Percentiles rank a stretch among this genome's conserved stretches.
phyloP scores from a whole-genome alignment of 1,140 invertebrate genomes.

The Teleopsis dalmanni region DNA sequence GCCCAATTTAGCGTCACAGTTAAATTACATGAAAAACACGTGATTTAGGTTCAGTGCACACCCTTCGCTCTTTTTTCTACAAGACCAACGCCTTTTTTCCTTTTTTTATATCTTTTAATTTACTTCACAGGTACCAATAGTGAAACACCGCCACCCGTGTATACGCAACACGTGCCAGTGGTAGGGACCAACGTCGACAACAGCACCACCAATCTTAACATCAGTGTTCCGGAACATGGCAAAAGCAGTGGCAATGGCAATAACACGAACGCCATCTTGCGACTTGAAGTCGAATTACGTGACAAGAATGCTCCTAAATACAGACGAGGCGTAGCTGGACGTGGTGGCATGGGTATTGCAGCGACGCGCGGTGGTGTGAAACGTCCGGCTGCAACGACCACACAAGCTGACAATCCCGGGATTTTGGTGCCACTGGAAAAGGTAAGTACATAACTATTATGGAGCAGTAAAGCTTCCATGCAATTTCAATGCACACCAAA shows the following conservation, averaged over 20 bases:
- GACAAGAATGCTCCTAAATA: slow-evolving; percentile 44
- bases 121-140: slow-evolving; percentile 8
- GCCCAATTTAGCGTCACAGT: too few species aligned
- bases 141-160: slow-evolving; percentile 1
- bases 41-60: too few species aligned
- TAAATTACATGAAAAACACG: too few species aligned
- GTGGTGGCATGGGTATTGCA: slow-evolving; percentile 15
- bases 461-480: too few species aligned
- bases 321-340: slow-evolving; percentile 22
- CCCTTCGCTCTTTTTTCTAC: neutral
- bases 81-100: neutral
- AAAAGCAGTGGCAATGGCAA: slow-evolving; percentile 39
- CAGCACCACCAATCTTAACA: slow-evolving; percentile 32
- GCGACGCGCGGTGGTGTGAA: slow-evolving; percentile 6
- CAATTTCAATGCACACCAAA: too few species aligned
- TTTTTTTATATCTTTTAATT: neutral
- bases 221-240: slow-evolving; percentile 41
- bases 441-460: too few species aligned
- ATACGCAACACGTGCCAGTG: slow-evolving; percentile 4
- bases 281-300: slow-evolving; percentile 46
- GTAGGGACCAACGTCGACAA: neutral
- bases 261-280: slow-evolving; percentile 42
- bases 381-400: slow-evolving; percentile 5
- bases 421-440: slow-evolving; percentile 44
- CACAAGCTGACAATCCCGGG: slow-evolving; percentile 9